A percentile compares a stretch with the other conserved stretches of the same genome.
phyloP scores from a whole-genome alignment of 35 echinoderm and acorn worm genomes.

The Patiria miniata region DNA sequence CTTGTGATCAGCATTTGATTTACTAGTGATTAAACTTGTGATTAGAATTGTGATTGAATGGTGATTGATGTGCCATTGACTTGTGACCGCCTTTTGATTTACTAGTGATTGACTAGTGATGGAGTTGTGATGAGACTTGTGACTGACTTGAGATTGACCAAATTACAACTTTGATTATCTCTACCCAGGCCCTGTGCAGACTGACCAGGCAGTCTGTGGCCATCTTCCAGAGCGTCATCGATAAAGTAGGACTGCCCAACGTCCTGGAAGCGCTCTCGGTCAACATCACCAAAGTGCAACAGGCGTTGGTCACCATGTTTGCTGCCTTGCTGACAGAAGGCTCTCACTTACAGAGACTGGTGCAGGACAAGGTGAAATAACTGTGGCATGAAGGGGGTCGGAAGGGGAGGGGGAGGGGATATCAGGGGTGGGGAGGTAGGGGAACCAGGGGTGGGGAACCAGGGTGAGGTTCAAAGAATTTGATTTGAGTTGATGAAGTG shows the following conservation, averaged over 20 bases:
- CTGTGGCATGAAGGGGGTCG: neutral
- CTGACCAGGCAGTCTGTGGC: constrained; percentile 74
- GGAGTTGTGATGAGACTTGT: no score
- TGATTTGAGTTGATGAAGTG: neutral
- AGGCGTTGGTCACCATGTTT: constrained; percentile 96
- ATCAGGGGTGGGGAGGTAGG: neutral
- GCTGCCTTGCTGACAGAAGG: constrained; percentile 79
- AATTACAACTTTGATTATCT: no score
- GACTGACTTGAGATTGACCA: no score
- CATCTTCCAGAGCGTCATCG: constrained; percentile 94
- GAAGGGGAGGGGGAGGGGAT: constrained; percentile 10
- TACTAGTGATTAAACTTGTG: no score
- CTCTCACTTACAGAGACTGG: constrained; percentile 73
- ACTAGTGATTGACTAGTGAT: no score
- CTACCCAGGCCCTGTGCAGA: constrained; percentile 81
- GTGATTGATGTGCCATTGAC: no score
- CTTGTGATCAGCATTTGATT: no score
- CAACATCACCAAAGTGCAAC: constrained; percentile 85
- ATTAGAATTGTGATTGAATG: no score
- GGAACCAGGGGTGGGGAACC: neutral
- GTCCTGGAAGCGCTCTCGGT: constrained; percentile 78
- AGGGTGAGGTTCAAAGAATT: neutral
- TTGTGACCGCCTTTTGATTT: no score
- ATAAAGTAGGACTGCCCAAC: constrained; percentile 85
- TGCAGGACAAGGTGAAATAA: constrained; percentile 86